A percentile compares a stretch with the other conserved stretches of the same genome.
Evolutionary conservation across 2,888 invertebrate genomes (phyloP).

Genomic region (Rhagonycha fulva): DNA sequence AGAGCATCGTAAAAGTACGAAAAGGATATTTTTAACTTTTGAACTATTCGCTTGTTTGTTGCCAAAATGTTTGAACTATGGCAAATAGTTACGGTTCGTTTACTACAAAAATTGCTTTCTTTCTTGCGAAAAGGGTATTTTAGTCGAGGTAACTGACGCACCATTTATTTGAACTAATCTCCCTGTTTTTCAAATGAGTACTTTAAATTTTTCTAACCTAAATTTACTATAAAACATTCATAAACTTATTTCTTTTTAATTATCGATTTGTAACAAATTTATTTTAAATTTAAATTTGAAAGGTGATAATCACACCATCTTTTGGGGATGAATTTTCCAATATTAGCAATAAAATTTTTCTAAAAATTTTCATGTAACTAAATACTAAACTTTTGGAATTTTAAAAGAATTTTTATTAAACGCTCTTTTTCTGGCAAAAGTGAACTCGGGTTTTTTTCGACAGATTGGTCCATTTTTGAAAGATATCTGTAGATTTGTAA

Average conservation of each 20-base stretch:
- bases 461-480: too few species aligned
- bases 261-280: neutral
- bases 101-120: conserved; percentile 45
- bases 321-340: neutral
- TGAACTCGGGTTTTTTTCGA: too few species aligned
- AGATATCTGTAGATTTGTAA: too few species aligned
- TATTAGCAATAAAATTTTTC: neutral
- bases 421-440: too few species aligned
- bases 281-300: neutral
- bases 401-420: too few species aligned
- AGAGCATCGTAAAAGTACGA: conserved; percentile 32
- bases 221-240: neutral
- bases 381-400: too few species aligned
- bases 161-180: conserved; percentile 1
- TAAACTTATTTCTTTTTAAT: neutral
- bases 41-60: conserved; percentile 53
- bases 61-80: conserved; percentile 54
- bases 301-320: too few species aligned
- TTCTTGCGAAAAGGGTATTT: conserved; percentile 19
- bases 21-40: conserved; percentile 53
- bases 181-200: neutral
- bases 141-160: conserved; percentile 3
- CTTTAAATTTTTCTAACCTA: neutral
- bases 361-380: neutral
- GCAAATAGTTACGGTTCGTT: conserved; percentile 51